phyloP scores from a whole-genome alignment of 2,113 vertebrate species.

The Hippolais icterina region DNA sequence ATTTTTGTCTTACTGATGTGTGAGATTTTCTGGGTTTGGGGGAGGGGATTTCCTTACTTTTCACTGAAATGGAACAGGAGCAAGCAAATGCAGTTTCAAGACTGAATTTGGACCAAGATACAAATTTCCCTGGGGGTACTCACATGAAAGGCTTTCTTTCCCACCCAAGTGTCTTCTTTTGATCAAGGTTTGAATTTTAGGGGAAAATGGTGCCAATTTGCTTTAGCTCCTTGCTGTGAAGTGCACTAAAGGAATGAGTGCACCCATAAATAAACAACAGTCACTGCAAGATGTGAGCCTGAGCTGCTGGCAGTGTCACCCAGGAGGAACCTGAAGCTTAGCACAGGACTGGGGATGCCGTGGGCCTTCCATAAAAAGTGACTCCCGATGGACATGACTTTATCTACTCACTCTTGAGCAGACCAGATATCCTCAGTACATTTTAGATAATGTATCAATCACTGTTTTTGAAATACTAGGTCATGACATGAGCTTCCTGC shows the following conservation, averaged over 20 bases:
- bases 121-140: not conserved
- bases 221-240: not conserved
- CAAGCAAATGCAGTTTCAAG: not conserved
- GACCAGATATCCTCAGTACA: not conserved
- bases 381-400: not conserved
- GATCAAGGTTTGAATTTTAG: not conserved
- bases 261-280: not conserved
- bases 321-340: not conserved
- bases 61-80: not conserved
- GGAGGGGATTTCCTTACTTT: not conserved
- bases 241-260: not conserved
- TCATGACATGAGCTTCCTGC: not conserved
- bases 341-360: not conserved
- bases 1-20: not conserved
- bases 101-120: not conserved
- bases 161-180: not conserved
- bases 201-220: not conserved
- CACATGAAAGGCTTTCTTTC: not conserved
- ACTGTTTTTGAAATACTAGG: not conserved
- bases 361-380: not conserved
- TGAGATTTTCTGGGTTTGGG: not conserved
- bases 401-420: not conserved
- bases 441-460: not conserved
- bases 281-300: not conserved
- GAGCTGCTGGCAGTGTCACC: not conserved